Evolutionary conservation across 2,888 invertebrate genomes (phyloP), one percentile per base, ranked within the genome.

Genomic region (Caenorhabditis sulstoni): DNA sequence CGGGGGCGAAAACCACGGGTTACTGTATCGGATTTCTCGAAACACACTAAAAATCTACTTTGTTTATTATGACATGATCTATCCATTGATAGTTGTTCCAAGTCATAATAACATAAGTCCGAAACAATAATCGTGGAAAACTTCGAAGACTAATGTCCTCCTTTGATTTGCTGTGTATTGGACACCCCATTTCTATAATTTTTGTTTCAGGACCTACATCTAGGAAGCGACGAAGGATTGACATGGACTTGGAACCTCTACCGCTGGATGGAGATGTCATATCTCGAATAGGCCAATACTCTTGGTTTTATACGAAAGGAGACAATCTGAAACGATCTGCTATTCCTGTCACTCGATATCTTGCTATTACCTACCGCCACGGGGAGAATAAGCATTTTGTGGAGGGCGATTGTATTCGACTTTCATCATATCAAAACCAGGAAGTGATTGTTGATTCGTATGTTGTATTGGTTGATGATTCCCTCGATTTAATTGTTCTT

Each of bases 281-380:
- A 8, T 67, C 66, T 74, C 66, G 49, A 58, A 74, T 74, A 59
- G 50, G 66, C 66, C 47, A 66, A 59, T 74, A 66, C 22, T 57
- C 74, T 49, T 74, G 74, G 74, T 74, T 74, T 58, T 74, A 74
- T 29, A 67, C 74, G 57, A 74, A 74, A 74, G 67, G 16, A 58
- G 67, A 75, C 75, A 68, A 67, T 59, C 12, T 68, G 23, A 75
- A 75, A 41, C 16, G 75, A 75, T 67, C 66, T 4, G 75, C 75
- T 59, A 75, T 75, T 20, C 75, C 75, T 0, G 59, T 75, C 18
- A 75, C 75, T 1, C 3, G n/a, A 75, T n/a, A 59, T 75, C 39
- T 75, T 16, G 74, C 74, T 7, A 58, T 67, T 49, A 75, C 75
- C 44, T 68, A 58, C 67, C 67, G 75, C n/a, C 74, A 67, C 22